Percentiles rank a stretch among this genome's conserved stretches.
Evolutionary conservation across 2,888 invertebrate species (phyloP).

Genomic region (Amiota mariae): DNA sequence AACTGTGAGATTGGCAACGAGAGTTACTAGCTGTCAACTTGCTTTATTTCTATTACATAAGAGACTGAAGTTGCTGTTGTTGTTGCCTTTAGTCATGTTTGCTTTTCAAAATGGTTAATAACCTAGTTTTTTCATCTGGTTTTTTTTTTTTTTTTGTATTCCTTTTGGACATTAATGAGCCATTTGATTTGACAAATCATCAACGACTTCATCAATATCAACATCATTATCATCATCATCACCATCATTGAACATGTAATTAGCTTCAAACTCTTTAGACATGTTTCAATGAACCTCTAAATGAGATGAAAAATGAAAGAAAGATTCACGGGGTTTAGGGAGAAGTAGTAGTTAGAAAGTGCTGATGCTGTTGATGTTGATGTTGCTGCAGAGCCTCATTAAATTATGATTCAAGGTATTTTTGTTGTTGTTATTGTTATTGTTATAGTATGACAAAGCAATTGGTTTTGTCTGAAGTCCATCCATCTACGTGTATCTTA

Average conservation of each 20-base stretch:
- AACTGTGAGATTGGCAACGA: too few species aligned
- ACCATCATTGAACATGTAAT: background rate
- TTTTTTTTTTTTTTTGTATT: constrained; percentile 44
- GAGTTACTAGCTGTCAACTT: too few species aligned
- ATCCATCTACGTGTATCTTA: background rate
- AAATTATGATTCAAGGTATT: background rate
- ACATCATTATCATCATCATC: background rate
- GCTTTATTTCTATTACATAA: too few species aligned
- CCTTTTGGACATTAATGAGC: constrained; percentile 24
- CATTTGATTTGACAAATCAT: constrained; percentile 13
- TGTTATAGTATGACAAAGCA: background rate
- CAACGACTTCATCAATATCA: background rate
- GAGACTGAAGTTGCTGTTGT: too few species aligned
- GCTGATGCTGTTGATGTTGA: background rate
- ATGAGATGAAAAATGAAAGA: background rate
- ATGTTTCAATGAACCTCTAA: constrained; percentile 17
- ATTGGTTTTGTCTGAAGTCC: too few species aligned
- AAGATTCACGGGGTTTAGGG: background rate
- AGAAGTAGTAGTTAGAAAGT: background rate
- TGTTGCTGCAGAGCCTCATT: background rate
- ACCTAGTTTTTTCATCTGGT: constrained; percentile 2
- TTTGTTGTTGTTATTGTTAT: background rate
- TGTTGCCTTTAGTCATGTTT: too few species aligned
- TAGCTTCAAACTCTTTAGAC: background rate
- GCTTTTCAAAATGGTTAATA: too few species aligned